A percentile compares a stretch with the other conserved stretches of the same genome.
These are phyloP conservation scores for Agrochola macilenta DNA, from an alignment of 2,888 invertebrate genomes.

Conservation along the genomic window DNA sequence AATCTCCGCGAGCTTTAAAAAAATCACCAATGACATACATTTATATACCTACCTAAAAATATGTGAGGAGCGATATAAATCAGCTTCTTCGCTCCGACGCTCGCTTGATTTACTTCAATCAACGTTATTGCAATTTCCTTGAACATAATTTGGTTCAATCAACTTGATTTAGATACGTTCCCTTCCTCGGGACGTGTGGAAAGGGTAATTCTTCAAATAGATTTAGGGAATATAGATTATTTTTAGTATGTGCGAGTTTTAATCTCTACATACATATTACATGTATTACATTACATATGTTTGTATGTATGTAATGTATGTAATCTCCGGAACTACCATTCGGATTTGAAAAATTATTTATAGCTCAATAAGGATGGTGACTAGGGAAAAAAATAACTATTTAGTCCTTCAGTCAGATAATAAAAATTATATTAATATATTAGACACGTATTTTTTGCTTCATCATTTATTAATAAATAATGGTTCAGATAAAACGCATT, in stretches of 20 bases:
- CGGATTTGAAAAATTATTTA: too few species aligned
- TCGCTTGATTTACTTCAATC: slow-evolving; percentile 50
- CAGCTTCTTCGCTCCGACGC: slow-evolving; percentile 33
- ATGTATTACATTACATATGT: too few species aligned
- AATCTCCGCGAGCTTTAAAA: not conserved
- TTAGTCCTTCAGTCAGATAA: too few species aligned
- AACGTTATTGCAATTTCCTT: slow-evolving; percentile 61
- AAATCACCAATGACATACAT: slow-evolving; percentile 1
- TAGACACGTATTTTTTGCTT: too few species aligned
- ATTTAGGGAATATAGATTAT: not conserved
- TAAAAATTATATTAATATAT: too few species aligned
- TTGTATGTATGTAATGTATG: too few species aligned
- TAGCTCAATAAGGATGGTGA: too few species aligned
- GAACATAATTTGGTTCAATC: slow-evolving; percentile 58
- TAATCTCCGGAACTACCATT: too few species aligned
- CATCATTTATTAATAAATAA: too few species aligned
- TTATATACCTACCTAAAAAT: slow-evolving; percentile 6
- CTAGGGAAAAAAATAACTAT: too few species aligned
- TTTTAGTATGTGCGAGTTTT: not conserved
- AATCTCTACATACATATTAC: too few species aligned
- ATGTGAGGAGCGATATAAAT: slow-evolving; percentile 35
- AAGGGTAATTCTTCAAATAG: slow-evolving; percentile 35
- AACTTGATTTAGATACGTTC: slow-evolving; percentile 52
- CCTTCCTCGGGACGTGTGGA: slow-evolving; percentile 14
- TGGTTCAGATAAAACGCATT: too few species aligned